These are phyloP conservation scores for Sapayoa aenigma DNA, from an alignment of 2,113 vertebrate species.

Conservation along the genomic window DNA sequence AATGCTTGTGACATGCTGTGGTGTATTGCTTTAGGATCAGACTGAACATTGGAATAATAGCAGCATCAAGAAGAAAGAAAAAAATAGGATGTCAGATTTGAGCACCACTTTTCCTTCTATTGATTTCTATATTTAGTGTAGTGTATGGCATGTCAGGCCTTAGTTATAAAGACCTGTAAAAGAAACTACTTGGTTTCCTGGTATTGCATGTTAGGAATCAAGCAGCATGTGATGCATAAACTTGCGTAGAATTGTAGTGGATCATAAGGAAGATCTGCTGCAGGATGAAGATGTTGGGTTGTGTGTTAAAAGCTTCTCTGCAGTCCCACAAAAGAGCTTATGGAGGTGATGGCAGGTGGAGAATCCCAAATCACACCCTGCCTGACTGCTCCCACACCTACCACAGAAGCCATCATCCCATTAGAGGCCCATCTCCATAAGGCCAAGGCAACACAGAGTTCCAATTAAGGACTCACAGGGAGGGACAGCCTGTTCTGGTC, in stretches of 20 bases:
- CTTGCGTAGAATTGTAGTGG: neutral
- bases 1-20: slow-evolving; percentile 42
- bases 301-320: neutral
- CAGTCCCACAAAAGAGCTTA: neutral
- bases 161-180: neutral
- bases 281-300: neutral
- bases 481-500: neutral
- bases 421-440: neutral
- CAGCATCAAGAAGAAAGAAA: neutral
- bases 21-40: slow-evolving; percentile 56
- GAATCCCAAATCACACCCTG: neutral
- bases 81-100: slow-evolving; percentile 19
- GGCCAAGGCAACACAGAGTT: neutral
- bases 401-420: neutral
- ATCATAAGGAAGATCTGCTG: neutral
- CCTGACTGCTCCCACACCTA: neutral
- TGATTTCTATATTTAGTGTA: neutral
- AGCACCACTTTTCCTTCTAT: neutral
- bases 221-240: neutral
- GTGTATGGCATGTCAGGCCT: neutral
- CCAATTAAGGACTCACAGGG: neutral
- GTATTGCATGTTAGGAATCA: neutral
- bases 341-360: neutral
- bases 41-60: slow-evolving; percentile 44
- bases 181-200: neutral